These are phyloP conservation scores for Psammodynastes pulverulentus DNA, from an alignment of 2,113 vertebrate genomes.

Conservation along the genomic window DNA sequence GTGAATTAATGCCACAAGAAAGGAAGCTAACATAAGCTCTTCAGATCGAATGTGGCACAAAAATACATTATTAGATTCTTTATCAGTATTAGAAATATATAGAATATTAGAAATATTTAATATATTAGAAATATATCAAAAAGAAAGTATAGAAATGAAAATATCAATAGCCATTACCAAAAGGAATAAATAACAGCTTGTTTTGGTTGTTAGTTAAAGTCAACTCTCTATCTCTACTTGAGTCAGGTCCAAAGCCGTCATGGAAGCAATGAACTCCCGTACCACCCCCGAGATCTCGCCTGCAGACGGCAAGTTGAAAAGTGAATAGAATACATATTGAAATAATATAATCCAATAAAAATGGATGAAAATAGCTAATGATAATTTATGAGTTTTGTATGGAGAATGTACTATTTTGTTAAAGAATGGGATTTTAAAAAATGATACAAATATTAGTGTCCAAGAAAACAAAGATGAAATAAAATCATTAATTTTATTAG, in stretches of 20 bases:
- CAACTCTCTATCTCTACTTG: background rate
- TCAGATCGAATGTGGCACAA: background rate
- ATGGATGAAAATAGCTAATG: background rate
- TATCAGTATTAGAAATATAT: background rate
- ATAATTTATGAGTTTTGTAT: background rate
- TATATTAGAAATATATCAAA: background rate
- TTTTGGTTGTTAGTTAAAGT: background rate
- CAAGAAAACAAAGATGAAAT: background rate
- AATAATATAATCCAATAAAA: background rate
- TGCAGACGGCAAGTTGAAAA: too few species aligned
- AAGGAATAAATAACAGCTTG: background rate
- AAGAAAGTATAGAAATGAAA: background rate
- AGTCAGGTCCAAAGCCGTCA: too few species aligned
- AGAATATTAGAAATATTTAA: background rate
- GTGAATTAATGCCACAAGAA: background rate
- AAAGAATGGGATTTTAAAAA: background rate
- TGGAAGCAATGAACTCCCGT: too few species aligned
- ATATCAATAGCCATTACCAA: background rate
- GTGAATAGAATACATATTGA: background rate
- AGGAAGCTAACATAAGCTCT: background rate
- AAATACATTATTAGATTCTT: conserved; percentile 1
- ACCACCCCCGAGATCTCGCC: too few species aligned
- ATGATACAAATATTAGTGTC: background rate
- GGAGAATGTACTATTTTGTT: background rate
- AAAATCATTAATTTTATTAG: background rate